Evolutionary conservation across 2,888 invertebrate genomes (phyloP).

Genomic region (Siphlonurus alternatus): DNA sequence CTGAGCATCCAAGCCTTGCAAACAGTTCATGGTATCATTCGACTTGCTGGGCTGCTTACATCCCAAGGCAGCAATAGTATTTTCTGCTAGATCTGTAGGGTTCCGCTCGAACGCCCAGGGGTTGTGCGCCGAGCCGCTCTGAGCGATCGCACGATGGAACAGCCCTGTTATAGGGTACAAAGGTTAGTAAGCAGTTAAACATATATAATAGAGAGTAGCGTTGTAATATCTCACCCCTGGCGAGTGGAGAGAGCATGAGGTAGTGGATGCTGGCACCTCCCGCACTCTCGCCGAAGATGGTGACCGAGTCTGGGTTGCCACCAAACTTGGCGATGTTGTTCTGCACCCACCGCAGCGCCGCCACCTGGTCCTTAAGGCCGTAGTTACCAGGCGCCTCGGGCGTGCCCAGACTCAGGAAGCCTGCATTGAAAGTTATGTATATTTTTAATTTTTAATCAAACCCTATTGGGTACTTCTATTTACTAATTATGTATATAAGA

Average conservation of each 20-base stretch:
- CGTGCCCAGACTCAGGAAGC: slow-evolving; percentile 6
- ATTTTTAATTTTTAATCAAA: too few species aligned
- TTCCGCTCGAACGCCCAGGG: slow-evolving; percentile 8
- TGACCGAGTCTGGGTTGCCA: slow-evolving; percentile 6
- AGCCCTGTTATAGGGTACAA: slow-evolving; percentile 8
- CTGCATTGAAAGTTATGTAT: not conserved
- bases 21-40: slow-evolving; percentile 6
- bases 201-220: not conserved
- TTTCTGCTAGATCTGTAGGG: slow-evolving; percentile 9
- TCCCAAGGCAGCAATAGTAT: slow-evolving; percentile 5
- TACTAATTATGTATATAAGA: too few species aligned
- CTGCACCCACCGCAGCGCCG: slow-evolving; percentile 7
- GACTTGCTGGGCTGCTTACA: slow-evolving; percentile 8
- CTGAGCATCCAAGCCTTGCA: slow-evolving; percentile 2
- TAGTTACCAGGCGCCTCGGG: slow-evolving; percentile 5
- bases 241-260: slow-evolving; percentile 5
- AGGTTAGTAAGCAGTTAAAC: too few species aligned
- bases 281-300: slow-evolving; percentile 9
- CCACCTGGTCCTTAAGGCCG: slow-evolving; percentile 7
- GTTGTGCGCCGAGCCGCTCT: slow-evolving; percentile 11
- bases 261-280: slow-evolving; percentile 10
- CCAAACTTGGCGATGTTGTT: slow-evolving; percentile 7
- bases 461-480: too few species aligned
- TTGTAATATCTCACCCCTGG: slow-evolving; percentile 5
- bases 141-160: slow-evolving; percentile 12